Conservation (phyloP, 2,797 vertebrate genomes). For the Acrossocheilus fasciatus region DNA sequence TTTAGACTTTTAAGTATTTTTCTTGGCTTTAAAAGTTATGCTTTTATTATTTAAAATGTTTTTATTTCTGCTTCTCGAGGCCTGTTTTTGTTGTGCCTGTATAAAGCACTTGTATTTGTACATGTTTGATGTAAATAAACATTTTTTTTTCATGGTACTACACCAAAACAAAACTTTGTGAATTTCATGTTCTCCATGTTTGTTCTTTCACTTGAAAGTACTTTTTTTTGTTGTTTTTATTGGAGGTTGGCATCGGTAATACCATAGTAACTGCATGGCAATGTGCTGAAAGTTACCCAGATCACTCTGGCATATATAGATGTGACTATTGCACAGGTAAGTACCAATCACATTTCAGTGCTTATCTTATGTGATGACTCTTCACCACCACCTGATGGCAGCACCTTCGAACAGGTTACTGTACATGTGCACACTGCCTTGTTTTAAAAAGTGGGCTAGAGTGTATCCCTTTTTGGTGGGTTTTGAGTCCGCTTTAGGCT, state of each 20-base stretch:
- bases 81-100: background rate
- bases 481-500: background rate
- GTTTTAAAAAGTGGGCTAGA: background rate
- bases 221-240: background rate
- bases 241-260: too few species aligned
- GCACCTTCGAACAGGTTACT: background rate
- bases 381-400: background rate
- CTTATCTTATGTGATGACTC: background rate
- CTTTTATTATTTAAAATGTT: too few species aligned
- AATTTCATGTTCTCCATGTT: too few species aligned
- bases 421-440: background rate
- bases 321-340: too few species aligned
- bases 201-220: background rate
- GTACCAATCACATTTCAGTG: too few species aligned
- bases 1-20: too few species aligned
- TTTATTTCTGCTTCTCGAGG: background rate
- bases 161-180: background rate
- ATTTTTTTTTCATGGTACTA: background rate
- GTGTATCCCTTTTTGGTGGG: background rate
- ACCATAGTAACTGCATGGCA: too few species aligned
- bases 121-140: background rate
- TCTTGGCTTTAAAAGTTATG: too few species aligned
- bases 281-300: too few species aligned
- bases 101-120: background rate
- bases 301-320: too few species aligned